Evolutionary conservation across 2,113 vertebrate genomes (phyloP).

Genomic region (Climacteris rufus): DNA sequence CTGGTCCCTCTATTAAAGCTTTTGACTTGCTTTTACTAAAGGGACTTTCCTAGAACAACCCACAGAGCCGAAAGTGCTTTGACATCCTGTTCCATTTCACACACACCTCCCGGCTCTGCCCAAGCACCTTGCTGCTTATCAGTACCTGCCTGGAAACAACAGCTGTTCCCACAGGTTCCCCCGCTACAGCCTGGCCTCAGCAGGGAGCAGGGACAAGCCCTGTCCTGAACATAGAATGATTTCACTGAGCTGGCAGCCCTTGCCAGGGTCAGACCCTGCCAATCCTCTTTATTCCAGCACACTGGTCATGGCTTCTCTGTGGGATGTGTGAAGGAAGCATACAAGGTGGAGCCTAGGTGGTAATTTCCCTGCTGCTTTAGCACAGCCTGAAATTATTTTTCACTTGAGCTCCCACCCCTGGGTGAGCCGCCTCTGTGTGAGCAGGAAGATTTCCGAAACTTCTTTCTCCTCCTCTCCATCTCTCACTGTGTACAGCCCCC

Average conservation of each 20-base stretch:
- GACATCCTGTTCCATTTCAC: constrained; percentile 29
- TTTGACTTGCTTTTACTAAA: constrained; percentile 2
- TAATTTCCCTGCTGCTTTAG: neutral
- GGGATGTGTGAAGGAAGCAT: neutral
- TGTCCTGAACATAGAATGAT: neutral
- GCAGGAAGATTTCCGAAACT: neutral
- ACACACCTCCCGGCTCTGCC: neutral
- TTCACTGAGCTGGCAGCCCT: neutral
- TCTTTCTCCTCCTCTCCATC: neutral
- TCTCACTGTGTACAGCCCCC: neutral
- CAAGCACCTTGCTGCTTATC: neutral
- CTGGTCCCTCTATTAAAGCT: constrained; percentile 1
- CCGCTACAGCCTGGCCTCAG: fast-evolving
- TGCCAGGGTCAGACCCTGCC: neutral
- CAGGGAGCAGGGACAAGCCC: fast-evolving
- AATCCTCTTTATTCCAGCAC: fast-evolving
- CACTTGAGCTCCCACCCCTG: neutral
- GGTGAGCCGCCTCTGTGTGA: fast-evolving
- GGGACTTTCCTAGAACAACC: constrained; percentile 60
- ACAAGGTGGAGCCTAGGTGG: neutral
- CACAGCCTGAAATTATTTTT: neutral
- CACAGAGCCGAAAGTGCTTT: neutral
- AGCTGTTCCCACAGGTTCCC: neutral
- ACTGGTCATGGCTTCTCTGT: fast-evolving
- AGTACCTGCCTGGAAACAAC: neutral